These are phyloP conservation scores for Nycteola revayana DNA, from an alignment of 2,888 invertebrate species.

Conservation along the genomic window DNA sequence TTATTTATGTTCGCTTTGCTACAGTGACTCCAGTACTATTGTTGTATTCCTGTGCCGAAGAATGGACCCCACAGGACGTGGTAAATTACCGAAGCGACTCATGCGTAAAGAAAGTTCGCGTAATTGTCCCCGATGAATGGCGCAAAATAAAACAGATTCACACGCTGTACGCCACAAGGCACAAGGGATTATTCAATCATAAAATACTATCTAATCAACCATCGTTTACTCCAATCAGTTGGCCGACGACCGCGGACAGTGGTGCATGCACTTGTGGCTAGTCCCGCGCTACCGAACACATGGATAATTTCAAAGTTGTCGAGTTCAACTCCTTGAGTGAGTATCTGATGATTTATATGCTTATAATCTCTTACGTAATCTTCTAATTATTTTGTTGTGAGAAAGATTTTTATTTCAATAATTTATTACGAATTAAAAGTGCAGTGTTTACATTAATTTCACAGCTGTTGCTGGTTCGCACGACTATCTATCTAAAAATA, in stretches of 20 bases:
- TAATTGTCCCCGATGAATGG: conserved; percentile 19
- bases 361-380: background rate
- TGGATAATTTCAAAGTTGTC: conserved; percentile 63
- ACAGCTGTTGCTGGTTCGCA: background rate
- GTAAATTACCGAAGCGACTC: too few relatives aligned
- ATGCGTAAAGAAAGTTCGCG: conserved; percentile 19
- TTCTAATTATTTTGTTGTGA: too few relatives aligned
- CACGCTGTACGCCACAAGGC: conserved; percentile 17
- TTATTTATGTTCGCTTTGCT: too few relatives aligned
- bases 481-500: conserved; percentile 7
- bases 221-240: conserved; percentile 70
- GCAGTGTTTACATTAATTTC: conserved; percentile 1
- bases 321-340: conserved; percentile 65
- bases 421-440: background rate
- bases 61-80: too few relatives aligned
- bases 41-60: too few relatives aligned
- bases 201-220: conserved; percentile 64
- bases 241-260: conserved; percentile 56
- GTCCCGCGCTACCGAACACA: conserved; percentile 33
- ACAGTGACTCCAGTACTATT: too few relatives aligned
- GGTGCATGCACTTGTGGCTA: conserved; percentile 35
- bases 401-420: too few relatives aligned
- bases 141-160: conserved; percentile 19
- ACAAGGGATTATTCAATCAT: conserved; percentile 59
- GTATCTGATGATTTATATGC: conserved; percentile 32